Evolutionary conservation across 2,888 invertebrate genomes (phyloP).

Genomic region (Leucozona laternaria): DNA sequence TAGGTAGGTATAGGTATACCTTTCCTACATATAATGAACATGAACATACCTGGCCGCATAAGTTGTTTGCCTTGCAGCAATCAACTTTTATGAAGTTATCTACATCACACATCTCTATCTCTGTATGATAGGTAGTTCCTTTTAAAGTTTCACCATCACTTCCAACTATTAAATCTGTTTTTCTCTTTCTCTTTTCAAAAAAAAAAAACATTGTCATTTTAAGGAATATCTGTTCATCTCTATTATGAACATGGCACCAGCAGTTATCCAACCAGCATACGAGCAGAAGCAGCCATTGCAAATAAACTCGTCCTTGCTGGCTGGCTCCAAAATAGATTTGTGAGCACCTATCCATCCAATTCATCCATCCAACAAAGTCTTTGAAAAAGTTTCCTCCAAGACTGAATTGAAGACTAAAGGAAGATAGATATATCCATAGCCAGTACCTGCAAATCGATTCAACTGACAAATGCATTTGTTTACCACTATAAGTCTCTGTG

Average conservation of each 20-base stretch:
- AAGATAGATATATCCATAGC: background rate
- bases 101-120: background rate
- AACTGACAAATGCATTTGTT: constrained; percentile 70
- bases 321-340: constrained; percentile 36
- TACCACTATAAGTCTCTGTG: constrained; percentile 58
- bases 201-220: constrained; percentile 34
- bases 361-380: constrained; percentile 35
- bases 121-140: background rate
- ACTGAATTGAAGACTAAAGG: background rate
- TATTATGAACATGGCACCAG: constrained; percentile 39
- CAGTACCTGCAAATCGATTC: constrained; percentile 45
- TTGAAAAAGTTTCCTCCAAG: constrained; percentile 14
- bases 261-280: background rate
- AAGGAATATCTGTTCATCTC: constrained; percentile 33
- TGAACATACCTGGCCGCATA: background rate
- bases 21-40: background rate
- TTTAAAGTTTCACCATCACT: constrained; percentile 26
- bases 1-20: no score
- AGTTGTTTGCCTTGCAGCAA: constrained; percentile 16
- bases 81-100: constrained; percentile 9
- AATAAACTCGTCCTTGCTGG: constrained; percentile 32
- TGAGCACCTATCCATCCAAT: constrained; percentile 42
- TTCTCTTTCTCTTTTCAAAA: constrained; percentile 5
- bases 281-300: constrained; percentile 3
- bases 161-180: constrained; percentile 34